Evolutionary conservation across 2,797 vertebrate species (phyloP).

Genomic region (Pseudochaenichthys georgianus): DNA sequence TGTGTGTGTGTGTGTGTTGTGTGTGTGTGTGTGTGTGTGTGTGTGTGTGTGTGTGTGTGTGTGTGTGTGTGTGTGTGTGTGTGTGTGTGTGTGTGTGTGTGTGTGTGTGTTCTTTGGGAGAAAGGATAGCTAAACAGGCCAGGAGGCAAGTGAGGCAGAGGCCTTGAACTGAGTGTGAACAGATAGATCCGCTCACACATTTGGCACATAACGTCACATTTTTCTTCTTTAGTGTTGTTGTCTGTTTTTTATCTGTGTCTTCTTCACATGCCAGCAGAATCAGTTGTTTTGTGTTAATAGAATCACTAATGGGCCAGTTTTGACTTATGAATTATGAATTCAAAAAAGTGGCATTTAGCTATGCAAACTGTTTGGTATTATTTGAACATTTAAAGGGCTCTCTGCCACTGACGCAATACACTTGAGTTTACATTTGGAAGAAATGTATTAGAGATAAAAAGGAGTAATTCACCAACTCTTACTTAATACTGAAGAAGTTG

Average conservation of each 20-base stretch:
- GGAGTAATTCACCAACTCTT: neutral
- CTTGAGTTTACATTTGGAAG: neutral
- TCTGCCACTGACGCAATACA: neutral
- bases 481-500: no score
- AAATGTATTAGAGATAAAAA: no score
- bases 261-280: neutral
- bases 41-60: neutral
- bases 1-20: no score
- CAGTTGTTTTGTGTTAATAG: neutral
- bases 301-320: slow-evolving; percentile 6
- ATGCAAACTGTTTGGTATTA: neutral
- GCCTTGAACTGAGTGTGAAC: slow-evolving; percentile 72
- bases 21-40: neutral
- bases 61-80: no score
- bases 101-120: slow-evolving; percentile 15
- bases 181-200: slow-evolving; percentile 55
- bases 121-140: slow-evolving; percentile 36
- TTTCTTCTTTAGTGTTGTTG: slow-evolving; percentile 6
- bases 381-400: neutral
- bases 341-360: neutral
- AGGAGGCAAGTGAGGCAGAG: slow-evolving; percentile 36
- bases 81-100: no score
- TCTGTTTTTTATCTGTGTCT: neutral
- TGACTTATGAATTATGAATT: neutral
- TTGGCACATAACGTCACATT: slow-evolving; percentile 24